Conservation (phyloP, 2,888 invertebrate genomes). For the Aphidius colemani region DNA sequence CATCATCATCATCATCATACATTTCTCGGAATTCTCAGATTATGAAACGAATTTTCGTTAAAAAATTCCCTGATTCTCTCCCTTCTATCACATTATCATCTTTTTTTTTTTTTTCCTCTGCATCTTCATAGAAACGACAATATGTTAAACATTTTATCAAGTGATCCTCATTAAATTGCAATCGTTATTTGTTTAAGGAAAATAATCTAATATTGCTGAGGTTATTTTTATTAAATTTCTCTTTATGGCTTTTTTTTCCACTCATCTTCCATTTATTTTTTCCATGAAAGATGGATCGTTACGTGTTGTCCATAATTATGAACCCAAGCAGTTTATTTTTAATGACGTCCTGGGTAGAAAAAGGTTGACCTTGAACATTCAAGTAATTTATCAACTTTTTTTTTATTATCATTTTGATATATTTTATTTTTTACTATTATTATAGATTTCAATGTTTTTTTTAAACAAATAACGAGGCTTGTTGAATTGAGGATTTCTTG, state of each 20-base stretch:
- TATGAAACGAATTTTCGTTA: conserved; percentile 13
- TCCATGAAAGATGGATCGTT: conserved; percentile 6
- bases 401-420: background rate
- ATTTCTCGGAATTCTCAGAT: conserved; percentile 11
- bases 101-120: too few species aligned
- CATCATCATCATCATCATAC: background rate
- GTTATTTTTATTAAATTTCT: background rate
- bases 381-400: background rate
- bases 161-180: conserved; percentile 20
- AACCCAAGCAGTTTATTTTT: conserved; percentile 24
- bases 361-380: background rate
- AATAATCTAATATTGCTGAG: conserved; percentile 4
- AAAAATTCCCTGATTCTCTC: too few species aligned
- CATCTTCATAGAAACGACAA: too few species aligned
- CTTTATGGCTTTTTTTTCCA: background rate
- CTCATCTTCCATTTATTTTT: conserved; percentile 9
- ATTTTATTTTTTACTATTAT: background rate
- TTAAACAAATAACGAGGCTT: too few species aligned
- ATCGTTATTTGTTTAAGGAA: background rate
- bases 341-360: conserved; percentile 26
- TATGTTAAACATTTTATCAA: background rate
- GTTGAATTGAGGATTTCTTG: too few species aligned
- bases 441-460: too few species aligned
- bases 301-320: conserved; percentile 24
- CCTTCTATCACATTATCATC: too few species aligned